Evolutionary conservation across 2,113 vertebrate species (phyloP).

Genomic region (Lepidothrix coronata): DNA sequence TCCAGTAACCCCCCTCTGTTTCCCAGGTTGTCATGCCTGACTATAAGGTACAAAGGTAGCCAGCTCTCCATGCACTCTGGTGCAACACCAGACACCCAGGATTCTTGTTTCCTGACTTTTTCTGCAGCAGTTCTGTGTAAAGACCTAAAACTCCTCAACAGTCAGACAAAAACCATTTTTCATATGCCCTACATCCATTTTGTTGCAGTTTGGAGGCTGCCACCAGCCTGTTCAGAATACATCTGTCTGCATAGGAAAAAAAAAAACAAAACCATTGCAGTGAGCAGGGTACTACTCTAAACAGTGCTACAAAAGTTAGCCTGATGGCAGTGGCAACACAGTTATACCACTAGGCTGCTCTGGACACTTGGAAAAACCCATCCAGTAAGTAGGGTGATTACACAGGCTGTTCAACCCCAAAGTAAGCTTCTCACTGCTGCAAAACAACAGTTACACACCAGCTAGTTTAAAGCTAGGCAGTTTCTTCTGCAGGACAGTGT

Average conservation of each 20-base stretch:
- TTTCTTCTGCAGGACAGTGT: background rate
- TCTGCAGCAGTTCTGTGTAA: background rate
- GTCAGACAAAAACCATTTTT: background rate
- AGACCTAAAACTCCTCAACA: background rate
- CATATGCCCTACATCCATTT: background rate
- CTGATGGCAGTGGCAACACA: background rate
- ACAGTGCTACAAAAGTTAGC: background rate
- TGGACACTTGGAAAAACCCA: background rate
- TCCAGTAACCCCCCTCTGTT: background rate
- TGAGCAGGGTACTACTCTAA: background rate
- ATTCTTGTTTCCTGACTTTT: background rate
- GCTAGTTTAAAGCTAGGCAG: background rate
- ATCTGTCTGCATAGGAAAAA: background rate
- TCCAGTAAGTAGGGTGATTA: background rate
- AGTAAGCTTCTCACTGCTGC: background rate
- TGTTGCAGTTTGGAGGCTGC: background rate
- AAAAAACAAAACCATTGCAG: background rate
- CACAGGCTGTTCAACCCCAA: background rate
- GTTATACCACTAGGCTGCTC: rapidly evolving
- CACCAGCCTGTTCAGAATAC: background rate
- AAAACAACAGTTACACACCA: background rate
- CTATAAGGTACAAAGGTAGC: background rate
- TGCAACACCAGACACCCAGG: background rate
- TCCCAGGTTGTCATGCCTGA: background rate
- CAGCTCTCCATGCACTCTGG: background rate